Evolutionary conservation across 2,113 vertebrate species (phyloP).

Genomic region (Thomomys bottae): DNA sequence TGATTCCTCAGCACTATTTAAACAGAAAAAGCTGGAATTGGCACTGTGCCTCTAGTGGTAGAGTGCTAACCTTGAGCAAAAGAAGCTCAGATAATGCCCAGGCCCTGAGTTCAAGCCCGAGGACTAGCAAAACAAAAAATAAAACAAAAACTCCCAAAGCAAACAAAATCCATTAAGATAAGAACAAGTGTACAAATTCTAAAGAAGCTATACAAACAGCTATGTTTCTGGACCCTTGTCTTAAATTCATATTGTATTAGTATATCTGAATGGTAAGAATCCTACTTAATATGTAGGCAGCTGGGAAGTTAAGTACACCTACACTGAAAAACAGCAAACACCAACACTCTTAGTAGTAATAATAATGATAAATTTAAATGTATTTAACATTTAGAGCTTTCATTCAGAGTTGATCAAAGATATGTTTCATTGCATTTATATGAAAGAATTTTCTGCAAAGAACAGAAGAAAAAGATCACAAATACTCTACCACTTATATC

Average conservation of each 20-base stretch:
- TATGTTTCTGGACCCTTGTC: conserved; percentile 7
- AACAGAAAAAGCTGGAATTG: too few species aligned
- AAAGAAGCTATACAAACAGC: neutral
- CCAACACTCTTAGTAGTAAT: neutral
- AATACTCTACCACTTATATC: neutral
- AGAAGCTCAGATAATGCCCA: too few species aligned
- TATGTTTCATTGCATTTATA: neutral
- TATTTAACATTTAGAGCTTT: conserved; percentile 2
- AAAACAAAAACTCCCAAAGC: too few species aligned
- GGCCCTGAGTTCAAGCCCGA: neutral
- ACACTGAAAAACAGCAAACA: conserved; percentile 5
- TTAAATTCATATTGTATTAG: conserved; percentile 19
- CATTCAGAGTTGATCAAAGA: neutral
- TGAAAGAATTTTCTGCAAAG: neutral
- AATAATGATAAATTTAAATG: neutral
- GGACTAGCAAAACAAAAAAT: neutral
- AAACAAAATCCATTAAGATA: neutral
- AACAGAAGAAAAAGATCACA: neutral
- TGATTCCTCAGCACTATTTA: too few species aligned
- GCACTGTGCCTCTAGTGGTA: too few species aligned
- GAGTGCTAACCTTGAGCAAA: too few species aligned
- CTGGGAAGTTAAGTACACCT: neutral
- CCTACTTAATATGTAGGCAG: neutral
- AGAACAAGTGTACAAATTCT: neutral
- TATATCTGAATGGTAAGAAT: neutral